These are phyloP conservation scores for Nowickia ferox DNA, from an alignment of 2,888 invertebrate species.

Conservation along the genomic window DNA sequence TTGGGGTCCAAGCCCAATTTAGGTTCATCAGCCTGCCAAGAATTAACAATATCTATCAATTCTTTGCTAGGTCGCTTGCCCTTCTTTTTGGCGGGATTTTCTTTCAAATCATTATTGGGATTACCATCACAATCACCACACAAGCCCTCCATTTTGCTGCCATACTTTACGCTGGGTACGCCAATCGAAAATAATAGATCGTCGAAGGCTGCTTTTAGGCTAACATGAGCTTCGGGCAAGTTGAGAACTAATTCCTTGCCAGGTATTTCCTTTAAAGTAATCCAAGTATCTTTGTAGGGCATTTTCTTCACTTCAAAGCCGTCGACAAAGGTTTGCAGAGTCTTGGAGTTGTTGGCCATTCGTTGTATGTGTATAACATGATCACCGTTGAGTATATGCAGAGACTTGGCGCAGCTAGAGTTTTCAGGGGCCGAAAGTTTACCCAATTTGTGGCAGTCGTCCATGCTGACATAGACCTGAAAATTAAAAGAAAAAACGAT, in stretches of 20 bases:
- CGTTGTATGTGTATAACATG: slow-evolving; percentile 86
- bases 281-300: slow-evolving; percentile 87
- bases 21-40: slow-evolving; percentile 85
- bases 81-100: slow-evolving; percentile 83
- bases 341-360: slow-evolving; percentile 79
- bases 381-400: slow-evolving; percentile 87
- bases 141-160: slow-evolving; percentile 89
- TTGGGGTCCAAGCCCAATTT: slow-evolving; percentile 84
- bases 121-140: slow-evolving; percentile 90
- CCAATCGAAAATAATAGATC: slow-evolving; percentile 85
- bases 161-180: slow-evolving; percentile 89
- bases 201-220: slow-evolving; percentile 84
- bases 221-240: slow-evolving; percentile 88
- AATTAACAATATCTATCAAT: slow-evolving; percentile 83
- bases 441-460: slow-evolving; percentile 86
- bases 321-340: slow-evolving; percentile 80
- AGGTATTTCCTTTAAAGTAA: slow-evolving; percentile 85
- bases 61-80: slow-evolving; percentile 74
- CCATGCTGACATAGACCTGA: slow-evolving; percentile 88
- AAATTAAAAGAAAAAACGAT: not conserved
- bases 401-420: slow-evolving; percentile 87
- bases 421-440: slow-evolving; percentile 73
- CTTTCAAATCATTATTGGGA: slow-evolving; percentile 85
- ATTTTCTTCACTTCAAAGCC: slow-evolving; percentile 79
- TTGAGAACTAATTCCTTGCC: slow-evolving; percentile 86